These are phyloP conservation scores for Choloepus hoffmanni DNA, from an alignment of 2,113 vertebrate genomes.

Conservation along the genomic window DNA sequence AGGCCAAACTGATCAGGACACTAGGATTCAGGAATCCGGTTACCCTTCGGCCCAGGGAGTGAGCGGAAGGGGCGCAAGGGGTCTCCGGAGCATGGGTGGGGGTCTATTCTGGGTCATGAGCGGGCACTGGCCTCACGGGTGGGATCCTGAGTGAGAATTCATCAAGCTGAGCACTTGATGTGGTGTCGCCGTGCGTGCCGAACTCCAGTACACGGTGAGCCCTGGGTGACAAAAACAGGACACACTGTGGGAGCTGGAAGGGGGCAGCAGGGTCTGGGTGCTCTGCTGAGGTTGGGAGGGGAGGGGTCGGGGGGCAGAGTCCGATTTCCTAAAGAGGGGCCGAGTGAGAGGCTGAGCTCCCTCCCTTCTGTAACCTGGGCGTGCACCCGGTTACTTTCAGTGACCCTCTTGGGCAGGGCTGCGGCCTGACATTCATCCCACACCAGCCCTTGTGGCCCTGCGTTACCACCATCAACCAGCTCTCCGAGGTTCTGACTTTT, in stretches of 20 bases:
- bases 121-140: neutral
- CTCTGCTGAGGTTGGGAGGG: fast-evolving
- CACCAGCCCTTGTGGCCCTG: neutral
- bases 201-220: fast-evolving
- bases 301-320: fast-evolving
- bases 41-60: neutral
- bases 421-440: neutral
- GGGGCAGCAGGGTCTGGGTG: fast-evolving
- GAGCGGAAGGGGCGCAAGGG: fast-evolving
- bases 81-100: too few relatives aligned
- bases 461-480: neutral
- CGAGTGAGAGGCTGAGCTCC: fast-evolving
- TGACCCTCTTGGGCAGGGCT: neutral
- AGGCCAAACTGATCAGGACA: neutral
- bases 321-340: neutral
- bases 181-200: neutral
- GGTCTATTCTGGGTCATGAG: fast-evolving
- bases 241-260: fast-evolving
- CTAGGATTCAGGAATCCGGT: neutral
- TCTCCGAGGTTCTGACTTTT: neutral
- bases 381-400: neutral
- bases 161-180: fast-evolving
- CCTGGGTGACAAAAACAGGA: neutral
- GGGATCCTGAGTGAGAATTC: neutral
- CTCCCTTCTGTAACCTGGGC: neutral